Percentiles rank a stretch among this genome's conserved stretches.
Conservation (phyloP, 2,113 vertebrate genomes). For the Epinephelus cyanopodus region DNA sequence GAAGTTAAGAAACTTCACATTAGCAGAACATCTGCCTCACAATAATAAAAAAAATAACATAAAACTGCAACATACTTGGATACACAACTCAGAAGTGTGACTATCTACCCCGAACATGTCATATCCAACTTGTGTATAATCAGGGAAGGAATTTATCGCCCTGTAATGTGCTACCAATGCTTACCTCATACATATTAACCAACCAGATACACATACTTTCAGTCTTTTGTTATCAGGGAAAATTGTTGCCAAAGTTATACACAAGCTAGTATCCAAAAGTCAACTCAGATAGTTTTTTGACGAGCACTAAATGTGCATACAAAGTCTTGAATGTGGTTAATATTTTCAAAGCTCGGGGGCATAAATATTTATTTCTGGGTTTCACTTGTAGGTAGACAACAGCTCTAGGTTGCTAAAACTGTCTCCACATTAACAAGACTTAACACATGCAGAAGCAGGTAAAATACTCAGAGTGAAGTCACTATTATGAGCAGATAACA, state of each 20-base stretch:
- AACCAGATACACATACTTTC: slow-evolving; percentile 37
- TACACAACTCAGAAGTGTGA: slow-evolving; percentile 46
- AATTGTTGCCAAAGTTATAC: background rate
- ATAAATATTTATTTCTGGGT: slow-evolving; percentile 34
- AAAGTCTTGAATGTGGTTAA: slow-evolving; percentile 42
- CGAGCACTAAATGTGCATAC: slow-evolving; percentile 40
- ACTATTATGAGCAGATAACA: slow-evolving; percentile 25
- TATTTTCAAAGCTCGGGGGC: slow-evolving; percentile 16
- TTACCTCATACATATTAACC: slow-evolving; percentile 4
- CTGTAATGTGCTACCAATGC: slow-evolving; percentile 46
- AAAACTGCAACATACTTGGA: slow-evolving; percentile 51
- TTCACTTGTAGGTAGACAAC: slow-evolving; percentile 1
- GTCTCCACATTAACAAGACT: slow-evolving; percentile 37
- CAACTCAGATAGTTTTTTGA: slow-evolving; percentile 4
- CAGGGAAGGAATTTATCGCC: slow-evolving; percentile 14
- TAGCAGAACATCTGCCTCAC: slow-evolving; percentile 68
- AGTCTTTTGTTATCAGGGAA: slow-evolving; percentile 16
- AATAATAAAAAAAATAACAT: slow-evolving; percentile 52
- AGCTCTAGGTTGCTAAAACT: slow-evolving; percentile 14
- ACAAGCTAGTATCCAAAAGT: slow-evolving; percentile 21
- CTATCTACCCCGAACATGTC: slow-evolving; percentile 39
- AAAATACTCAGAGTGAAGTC: slow-evolving; percentile 32
- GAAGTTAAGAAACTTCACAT: slow-evolving; percentile 71
- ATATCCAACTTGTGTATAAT: slow-evolving; percentile 41
- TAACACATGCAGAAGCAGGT: slow-evolving; percentile 52